Evolutionary conservation across 2,113 vertebrate genomes (phyloP), one percentile per base, ranked within the genome.

Genomic region (Paratilapia polleni): DNA sequence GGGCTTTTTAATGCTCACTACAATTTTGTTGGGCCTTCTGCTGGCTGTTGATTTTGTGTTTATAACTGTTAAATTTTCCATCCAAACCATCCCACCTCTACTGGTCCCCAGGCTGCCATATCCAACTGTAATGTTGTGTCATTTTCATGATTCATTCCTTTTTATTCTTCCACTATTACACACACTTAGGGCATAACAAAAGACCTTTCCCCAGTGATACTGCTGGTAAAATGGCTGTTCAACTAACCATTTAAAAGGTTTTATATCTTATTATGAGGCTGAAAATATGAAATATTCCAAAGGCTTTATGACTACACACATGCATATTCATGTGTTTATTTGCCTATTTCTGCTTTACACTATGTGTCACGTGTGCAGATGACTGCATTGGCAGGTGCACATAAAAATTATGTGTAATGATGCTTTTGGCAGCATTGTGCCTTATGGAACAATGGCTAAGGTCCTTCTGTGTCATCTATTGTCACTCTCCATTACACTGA

Each of bases 281-380:
- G 81, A 77, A 85, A 88, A 85, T 91, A n/a, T n/a, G n/a, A 83
- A 80, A 86, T 88, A 86, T 83, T 81, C 36, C 41, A 89, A 78
- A 87, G 43, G 38, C 34, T 41, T 86, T 64, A 58, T 80, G 34
- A 63, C 66, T 24, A 2, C 9, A 5, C 7, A 17, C 26, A 19
- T 24, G 5, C 52, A 20, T 61, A 12, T 28, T n/a, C 43, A 26
- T 62, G 47, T 52, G 31, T 24, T 15, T 60, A 13, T 75, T 57
- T 58, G 24, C 75, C 56, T 7, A 4, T 24, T 52, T 54, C 68
- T 73, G 34, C 68, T 73, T n/a, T 54, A 52, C 43, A 20, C 17
- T 52, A 8, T 58, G 77, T 74, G 49, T 58, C 22, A 17, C 49
- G 47, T 15, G 77, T 49, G 60, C 36, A 61, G 38, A 63, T 38